Base-by-base conservation (phyloP, 2,888 invertebrate species). In the Drosophila percnosoma region DNA sequence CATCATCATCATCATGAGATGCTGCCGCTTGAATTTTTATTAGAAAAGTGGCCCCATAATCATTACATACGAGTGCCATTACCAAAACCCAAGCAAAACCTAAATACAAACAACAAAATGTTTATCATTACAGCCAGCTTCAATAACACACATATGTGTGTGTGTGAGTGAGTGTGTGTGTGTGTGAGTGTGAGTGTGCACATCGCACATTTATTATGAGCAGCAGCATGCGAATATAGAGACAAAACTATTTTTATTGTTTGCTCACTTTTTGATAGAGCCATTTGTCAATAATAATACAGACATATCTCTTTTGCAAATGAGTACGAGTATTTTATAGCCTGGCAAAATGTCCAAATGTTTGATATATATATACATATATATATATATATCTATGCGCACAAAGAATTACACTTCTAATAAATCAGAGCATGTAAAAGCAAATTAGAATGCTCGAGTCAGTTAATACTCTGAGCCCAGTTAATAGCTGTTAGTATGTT, bases 11-110 rank as follows among this genome's bases (percentile, higher is more conserved):
- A 34, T 34, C 34, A 54, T 10, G 33, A 55, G 67, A 31, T 45
- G 78, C 81, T 84, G 85, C 83, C 52, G 82, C 85, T 73, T 78
- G 87, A 85, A 85, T 87, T 85, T 85, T 85, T 85, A 85, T 87
- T 87, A 84, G 85, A 80, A 85, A 85, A 85, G 87, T 87, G 78
- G 80, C 75, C 77, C 73, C 87, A 85, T 87, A 84, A 85, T 87
- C 87, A 84, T 85, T 85, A 85, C 83, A 80, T 83, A 83, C 81
- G 85, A 83, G 74, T 77, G 79, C 81, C 85, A 83, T 85, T 83
- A 78, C 75, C 78, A 49, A 75, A 53, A 31, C 33, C 79, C 82
- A 73, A 75, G 60, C 55, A 59, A 73, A 48, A 60, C 54, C 33
- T 40, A 33, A 33, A 59, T 51, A 48, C 48, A 71, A 59, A 61